Base-by-base conservation (phyloP, 2,113 vertebrate species). In the Chaenocephalus aceratus region DNA sequence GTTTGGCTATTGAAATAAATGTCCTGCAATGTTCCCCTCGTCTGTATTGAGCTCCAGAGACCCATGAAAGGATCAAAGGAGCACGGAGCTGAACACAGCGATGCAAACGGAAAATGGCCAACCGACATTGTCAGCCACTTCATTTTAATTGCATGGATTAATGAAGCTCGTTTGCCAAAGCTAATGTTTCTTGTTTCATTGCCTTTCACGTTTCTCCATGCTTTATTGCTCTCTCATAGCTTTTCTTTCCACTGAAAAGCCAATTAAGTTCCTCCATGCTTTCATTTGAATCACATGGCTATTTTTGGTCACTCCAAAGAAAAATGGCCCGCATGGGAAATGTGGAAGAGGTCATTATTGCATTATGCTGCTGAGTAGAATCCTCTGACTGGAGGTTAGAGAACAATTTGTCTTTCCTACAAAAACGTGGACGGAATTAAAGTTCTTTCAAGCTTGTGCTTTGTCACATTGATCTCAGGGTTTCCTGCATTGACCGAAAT, bases 141-240 rank as follows among this genome's bases (percentile, higher is more conserved):
- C 66, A 62, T 85, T 90, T 89, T 93, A 92, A 92, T 91, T 92
- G 88, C 76, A 67, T 23, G 84, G 82, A 90, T 93, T 88, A 89
- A 89, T 83, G 77, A 66, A 80, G 84, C 85, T 87, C 85, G 61
- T 92, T 89, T 90, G n/a, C 85, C 76, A 88, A 79, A 91, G 80
- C 84, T 88, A 88, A 89, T 89, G 88, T 91, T 92, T 91, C 88
- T 85, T 86, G 84, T 88, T 92, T 88, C 70, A 75, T 80, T 74
- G 75, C 64, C 81, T 84, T 80, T 86, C 77, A 81, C 77, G 61
- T 72, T 75, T 80, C 59, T 41, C 64, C 14, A 48, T 66, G 45
- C 79, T 86, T 82, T 75, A 86, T 86, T 82, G 77, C 88, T 84
- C 87, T 64, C 68, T 68, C 63, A 15, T 44, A 64, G 84, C 80